These are phyloP conservation scores for Boloria selene DNA, from an alignment of 2,888 invertebrate species.

Conservation along the genomic window DNA sequence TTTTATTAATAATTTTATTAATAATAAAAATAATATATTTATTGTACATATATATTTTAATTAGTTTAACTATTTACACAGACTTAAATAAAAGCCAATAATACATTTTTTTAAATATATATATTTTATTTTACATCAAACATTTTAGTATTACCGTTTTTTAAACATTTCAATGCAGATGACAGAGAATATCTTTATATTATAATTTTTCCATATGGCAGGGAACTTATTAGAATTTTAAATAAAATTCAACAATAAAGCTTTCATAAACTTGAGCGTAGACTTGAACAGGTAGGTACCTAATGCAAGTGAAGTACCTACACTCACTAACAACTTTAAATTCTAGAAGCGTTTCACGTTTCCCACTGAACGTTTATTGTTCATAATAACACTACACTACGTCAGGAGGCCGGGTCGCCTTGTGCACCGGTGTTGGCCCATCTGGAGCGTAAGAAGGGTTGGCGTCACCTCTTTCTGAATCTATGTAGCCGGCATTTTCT, in stretches of 20 bases:
- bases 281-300: slow-evolving; percentile 75
- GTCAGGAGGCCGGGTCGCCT: slow-evolving; percentile 51
- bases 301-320: slow-evolving; percentile 71
- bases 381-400: slow-evolving; percentile 63
- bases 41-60: too few species aligned
- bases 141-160: slow-evolving; percentile 61
- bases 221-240: slow-evolving; percentile 74
- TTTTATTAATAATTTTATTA: too few species aligned
- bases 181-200: slow-evolving; percentile 64
- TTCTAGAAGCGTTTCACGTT: slow-evolving; percentile 80
- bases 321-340: slow-evolving; percentile 72
- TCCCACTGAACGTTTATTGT: slow-evolving; percentile 71
- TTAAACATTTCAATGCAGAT: slow-evolving; percentile 63
- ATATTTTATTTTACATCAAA: slow-evolving; percentile 71
- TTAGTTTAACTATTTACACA: background rate
- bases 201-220: slow-evolving; percentile 65
- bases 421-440: slow-evolving; percentile 72
- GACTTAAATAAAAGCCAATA: slow-evolving; percentile 27
- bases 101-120: slow-evolving; percentile 39
- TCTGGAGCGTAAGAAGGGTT: slow-evolving; percentile 78
- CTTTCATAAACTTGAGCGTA: slow-evolving; percentile 79
- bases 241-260: slow-evolving; percentile 79
- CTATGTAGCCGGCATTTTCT: slow-evolving; percentile 76
- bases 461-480: slow-evolving; percentile 66
- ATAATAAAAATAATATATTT: too few species aligned